Evolutionary conservation across 2,113 vertebrate genomes (phyloP), one percentile per base, ranked within the genome.

Genomic region (Podarcis raffonei): DNA sequence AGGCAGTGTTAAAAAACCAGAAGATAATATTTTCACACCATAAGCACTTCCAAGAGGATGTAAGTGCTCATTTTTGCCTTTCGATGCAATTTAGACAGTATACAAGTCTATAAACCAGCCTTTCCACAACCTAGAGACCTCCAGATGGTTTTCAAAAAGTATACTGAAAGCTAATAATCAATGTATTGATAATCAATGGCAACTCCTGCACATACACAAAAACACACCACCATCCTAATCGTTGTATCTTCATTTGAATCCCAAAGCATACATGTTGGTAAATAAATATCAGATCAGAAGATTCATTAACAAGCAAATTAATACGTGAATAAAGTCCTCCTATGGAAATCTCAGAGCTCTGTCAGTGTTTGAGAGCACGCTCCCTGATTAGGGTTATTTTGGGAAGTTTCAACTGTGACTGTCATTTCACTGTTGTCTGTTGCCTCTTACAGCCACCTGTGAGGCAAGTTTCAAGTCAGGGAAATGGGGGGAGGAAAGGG

Each of bases 1-100:
- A 81, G 77, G 65, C 83, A 82, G 20, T 86, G 35, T 35, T 59
- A 59, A 84, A n/a, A 75, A 71, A 48, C 9, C 71, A 83, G 90
- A 87, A 30, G 0, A 81, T 42, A 86, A 81, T 57, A 6, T 62
- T 89, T 83, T 74, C 39, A 90, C 77, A 42, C 6, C 42, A 75
- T 25, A 75, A 79, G 30, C 76, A 25, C 62, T 53, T 48, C 37
- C 22, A 69, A 42, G 13, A 8, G 59, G 6, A 78, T 68, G 37
- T 3, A 25, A 15, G 20, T 22, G 20, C n/a, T 75, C 9, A 6
- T 5, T 39, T 59, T 25, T 57, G 39, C 20, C 69, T 15, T 6
- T n/a, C 16, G 20, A 15, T 11, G 66, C 68, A 48, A 7, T 42
- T 18, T 22, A 30, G 11, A 27, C 59, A 39, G 32, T 25, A 72